Evolutionary conservation across 1,140 invertebrate species (phyloP), one percentile per base, ranked within the genome.

Genomic region (Lutraria rhynchaena): DNA sequence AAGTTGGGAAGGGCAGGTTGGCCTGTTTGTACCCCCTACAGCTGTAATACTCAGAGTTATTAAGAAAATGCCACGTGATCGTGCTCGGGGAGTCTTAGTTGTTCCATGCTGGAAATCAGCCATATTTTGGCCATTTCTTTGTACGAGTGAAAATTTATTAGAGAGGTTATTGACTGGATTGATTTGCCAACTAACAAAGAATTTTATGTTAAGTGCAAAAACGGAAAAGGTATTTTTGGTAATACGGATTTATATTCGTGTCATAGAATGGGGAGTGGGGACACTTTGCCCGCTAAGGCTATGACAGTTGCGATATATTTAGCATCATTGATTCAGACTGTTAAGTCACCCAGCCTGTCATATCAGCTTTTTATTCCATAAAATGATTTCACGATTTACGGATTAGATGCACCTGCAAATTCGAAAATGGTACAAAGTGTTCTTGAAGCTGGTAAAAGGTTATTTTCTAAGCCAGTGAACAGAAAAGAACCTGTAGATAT

Each of bases 301-400:
- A 49, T 82, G 31, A 29, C 22, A n/a, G 41, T 82, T 29, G 60
- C 41, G n/a, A 29, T 58, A 31, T 69, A 76, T 82, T 44, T 82
- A 53, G 17, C 19, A 0, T 57, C 70, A 33, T 37, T 74, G n/a
- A 57, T 74, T 35, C 70, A 74, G 22, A n/a, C n/a, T 9, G 3
- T 44, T 7, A 9, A 37, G 37, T 7, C 31, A 17, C 9, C 22
- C 33, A 13, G 15, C 51, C 53, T 3, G 9, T 31, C 4, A 46
- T 74, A 74, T 55, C 37, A 13, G 35, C 37, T 7, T 74, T 74
- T 22, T 74, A 74, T 41, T 27, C 51, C 3, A 33, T 74, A 15
- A 74, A 74, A 41, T 74, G 70, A 53, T 57, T n/a, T 37, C 53
- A 58, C 58, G 78, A 60, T 17, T 1, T 65, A 65, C 24, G 41